A percentile compares a stretch with the other conserved stretches of the same genome.
phyloP scores from a whole-genome alignment of 2,888 invertebrate species.

The Leptopilina myrica region DNA sequence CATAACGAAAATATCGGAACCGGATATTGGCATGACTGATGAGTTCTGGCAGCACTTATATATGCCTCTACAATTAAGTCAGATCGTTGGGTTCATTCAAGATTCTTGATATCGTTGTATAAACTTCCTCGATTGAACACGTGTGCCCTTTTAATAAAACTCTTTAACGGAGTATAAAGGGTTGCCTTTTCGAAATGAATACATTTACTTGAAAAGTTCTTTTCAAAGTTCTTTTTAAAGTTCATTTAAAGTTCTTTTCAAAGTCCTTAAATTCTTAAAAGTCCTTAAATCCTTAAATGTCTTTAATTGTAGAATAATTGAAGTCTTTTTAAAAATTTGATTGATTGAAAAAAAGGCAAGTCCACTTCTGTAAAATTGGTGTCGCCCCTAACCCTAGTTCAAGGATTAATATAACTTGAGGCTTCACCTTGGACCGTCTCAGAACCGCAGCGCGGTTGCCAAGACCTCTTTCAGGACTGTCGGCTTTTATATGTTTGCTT shows the following conservation, averaged over 20 bases:
- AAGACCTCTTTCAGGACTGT: conserved; percentile 33
- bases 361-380: conserved; percentile 20
- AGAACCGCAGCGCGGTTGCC: conserved; percentile 32
- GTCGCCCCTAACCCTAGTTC: conserved; percentile 40
- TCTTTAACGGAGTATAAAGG: neutral
- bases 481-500: neutral
- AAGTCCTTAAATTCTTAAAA: too few relatives aligned
- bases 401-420: conserved; percentile 21
- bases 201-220: too few relatives aligned
- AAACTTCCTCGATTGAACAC: conserved; percentile 34
- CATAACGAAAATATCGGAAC: conserved; percentile 36
- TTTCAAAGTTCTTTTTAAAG: too few relatives aligned
- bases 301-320: neutral
- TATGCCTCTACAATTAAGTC: conserved; percentile 20
- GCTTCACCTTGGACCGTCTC: conserved; percentile 36
- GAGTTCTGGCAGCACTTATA: conserved; percentile 37
- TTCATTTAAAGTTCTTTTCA: too few relatives aligned
- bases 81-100: conserved; percentile 26
- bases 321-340: neutral
- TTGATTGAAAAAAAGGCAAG: conserved; percentile 4
- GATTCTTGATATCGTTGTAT: conserved; percentile 34
- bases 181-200: too few relatives aligned
- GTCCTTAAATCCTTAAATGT: too few relatives aligned
- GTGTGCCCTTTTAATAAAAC: conserved; percentile 20
- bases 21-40: conserved; percentile 41